Conservation (phyloP, 2,888 invertebrate species). For the Pseudococcus longispinus region DNA sequence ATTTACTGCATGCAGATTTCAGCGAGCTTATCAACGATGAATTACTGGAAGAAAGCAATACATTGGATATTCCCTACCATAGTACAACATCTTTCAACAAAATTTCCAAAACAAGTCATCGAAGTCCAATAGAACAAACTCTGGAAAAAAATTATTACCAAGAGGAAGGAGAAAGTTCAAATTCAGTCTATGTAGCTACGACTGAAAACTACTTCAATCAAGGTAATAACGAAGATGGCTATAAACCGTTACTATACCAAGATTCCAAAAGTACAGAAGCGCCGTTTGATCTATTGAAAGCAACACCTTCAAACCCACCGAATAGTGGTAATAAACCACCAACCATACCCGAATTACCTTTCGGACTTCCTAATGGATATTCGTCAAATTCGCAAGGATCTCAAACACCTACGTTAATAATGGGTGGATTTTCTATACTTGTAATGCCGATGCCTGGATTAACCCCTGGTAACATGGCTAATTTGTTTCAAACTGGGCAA, state of each 20-base stretch:
- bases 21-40: neutral
- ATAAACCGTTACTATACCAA: neutral
- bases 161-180: neutral
- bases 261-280: neutral
- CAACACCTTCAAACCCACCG: neutral
- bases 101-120: neutral
- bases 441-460: slow-evolving; percentile 55
- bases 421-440: slow-evolving; percentile 57
- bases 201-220: neutral
- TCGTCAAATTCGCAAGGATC: neutral
- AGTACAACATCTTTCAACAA: neutral
- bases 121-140: neutral
- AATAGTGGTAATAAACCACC: neutral
- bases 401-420: slow-evolving; percentile 46
- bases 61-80: neutral
- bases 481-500: slow-evolving; percentile 54
- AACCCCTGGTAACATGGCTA: slow-evolving; percentile 49
- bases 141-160: neutral
- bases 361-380: slow-evolving; percentile 4
- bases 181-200: neutral
- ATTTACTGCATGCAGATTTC: neutral
- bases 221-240: neutral
- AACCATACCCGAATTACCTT: neutral
- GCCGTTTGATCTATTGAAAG: neutral
- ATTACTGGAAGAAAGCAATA: neutral